A percentile compares a stretch with the other conserved stretches of the same genome.
Conservation (phyloP, 2,113 vertebrate species). For the Oreamnos americanus region DNA sequence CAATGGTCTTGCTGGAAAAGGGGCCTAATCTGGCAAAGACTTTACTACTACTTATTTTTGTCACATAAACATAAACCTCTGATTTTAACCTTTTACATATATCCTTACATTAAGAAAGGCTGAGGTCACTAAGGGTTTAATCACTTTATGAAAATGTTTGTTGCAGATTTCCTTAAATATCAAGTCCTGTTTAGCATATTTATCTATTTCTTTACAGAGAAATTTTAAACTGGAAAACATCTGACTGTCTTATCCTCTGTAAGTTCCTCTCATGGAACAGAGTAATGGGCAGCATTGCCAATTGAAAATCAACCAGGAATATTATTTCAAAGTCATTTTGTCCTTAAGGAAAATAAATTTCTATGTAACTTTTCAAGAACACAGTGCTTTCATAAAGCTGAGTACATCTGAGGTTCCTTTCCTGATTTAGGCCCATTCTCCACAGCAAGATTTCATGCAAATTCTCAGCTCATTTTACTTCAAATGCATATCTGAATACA, state of each 20-base stretch:
- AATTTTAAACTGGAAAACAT: not conserved
- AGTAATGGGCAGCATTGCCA: not conserved
- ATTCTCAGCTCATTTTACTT: not conserved
- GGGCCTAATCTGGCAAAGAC: not conserved
- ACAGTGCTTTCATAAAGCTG: constrained; percentile 19
- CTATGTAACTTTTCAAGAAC: not conserved
- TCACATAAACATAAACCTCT: not conserved
- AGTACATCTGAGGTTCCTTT: not conserved
- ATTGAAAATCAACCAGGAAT: constrained; percentile 4
- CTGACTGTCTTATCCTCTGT: not conserved
- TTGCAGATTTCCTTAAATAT: constrained; percentile 5
- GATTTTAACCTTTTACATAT: not conserved
- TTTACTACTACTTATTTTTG: not conserved
- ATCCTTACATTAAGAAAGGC: not conserved
- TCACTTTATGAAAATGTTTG: constrained; percentile 1
- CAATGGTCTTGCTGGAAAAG: not conserved
- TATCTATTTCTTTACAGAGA: not conserved
- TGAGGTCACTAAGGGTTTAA: not conserved
- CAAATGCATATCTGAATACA: not conserved
- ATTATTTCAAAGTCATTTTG: not conserved
- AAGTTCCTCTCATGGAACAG: not conserved
- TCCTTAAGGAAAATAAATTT: constrained; percentile 10
- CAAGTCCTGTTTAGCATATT: not conserved
- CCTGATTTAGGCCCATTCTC: not conserved
- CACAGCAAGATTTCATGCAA: constrained; percentile 4